Evolutionary conservation across 2,888 invertebrate genomes (phyloP).

Genomic region (Drosophila phalerata): DNA sequence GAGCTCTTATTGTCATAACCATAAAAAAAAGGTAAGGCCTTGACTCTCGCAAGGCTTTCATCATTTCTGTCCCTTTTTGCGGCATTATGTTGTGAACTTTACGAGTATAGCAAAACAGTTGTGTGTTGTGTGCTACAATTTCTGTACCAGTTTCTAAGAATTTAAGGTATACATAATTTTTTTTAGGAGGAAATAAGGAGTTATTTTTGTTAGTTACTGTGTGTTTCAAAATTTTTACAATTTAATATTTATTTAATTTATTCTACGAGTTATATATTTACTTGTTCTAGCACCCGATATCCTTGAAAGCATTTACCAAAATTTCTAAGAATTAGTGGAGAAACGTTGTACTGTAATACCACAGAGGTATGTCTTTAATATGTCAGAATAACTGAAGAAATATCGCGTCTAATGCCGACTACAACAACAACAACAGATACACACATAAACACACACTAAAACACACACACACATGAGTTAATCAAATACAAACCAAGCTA

Average conservation of each 20-base stretch:
- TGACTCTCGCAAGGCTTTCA: constrained; percentile 16
- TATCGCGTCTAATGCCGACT: constrained; percentile 6
- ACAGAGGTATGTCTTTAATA: constrained; percentile 16
- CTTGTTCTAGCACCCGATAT: constrained; percentile 3
- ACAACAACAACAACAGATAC: constrained; percentile 5
- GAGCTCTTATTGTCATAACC: constrained; percentile 3
- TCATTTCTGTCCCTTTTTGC: constrained; percentile 17
- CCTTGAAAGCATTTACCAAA: constrained; percentile 18
- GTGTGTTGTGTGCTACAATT: not conserved
- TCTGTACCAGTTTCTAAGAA: not conserved
- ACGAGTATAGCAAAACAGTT: not conserved
- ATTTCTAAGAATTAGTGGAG: constrained; percentile 4
- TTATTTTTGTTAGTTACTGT: not conserved
- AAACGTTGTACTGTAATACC: constrained; percentile 2
- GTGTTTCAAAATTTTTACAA: not conserved
- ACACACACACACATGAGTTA: constrained; percentile 7
- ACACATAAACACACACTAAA: not conserved
- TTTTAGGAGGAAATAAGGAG: not conserved
- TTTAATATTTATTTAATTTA: not conserved
- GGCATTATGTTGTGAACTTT: constrained; percentile 1
- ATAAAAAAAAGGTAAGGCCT: constrained; percentile 21
- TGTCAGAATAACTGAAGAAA: constrained; percentile 20
- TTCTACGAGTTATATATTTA: too few species aligned
- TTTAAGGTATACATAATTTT: not conserved
- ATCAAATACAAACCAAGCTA: constrained; percentile 32